Evolutionary conservation across 2,888 invertebrate species (phyloP), one percentile per base, ranked within the genome.

Genomic region (Drosophila kuntzei): DNA sequence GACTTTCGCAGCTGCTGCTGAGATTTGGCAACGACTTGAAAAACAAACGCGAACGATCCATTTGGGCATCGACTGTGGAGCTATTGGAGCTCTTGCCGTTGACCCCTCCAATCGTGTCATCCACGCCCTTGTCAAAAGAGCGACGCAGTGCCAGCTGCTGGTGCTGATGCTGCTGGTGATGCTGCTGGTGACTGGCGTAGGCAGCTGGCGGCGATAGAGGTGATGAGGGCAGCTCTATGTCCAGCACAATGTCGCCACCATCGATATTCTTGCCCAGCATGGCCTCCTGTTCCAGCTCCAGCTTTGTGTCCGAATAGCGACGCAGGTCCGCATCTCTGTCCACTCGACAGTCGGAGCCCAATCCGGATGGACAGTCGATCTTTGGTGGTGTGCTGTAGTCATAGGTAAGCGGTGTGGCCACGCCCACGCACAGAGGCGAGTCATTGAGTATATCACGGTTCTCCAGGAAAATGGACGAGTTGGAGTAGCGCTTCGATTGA

Each of bases 1-100:
- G 93, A 90, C 93, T 94, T 91, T 95, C 95, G 91, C 94, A 94
- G 91, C 94, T 94, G 87, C 95, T 94, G 92, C 94, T 95, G 93
- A 95, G 93, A 93, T 95, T 95, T 92, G 95, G 95, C 93, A 95
- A 94, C 85, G 94, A 94, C 90, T 94, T 94, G 86, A 94, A 94
- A 79, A 94, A 91, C 70, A 93, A 84, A 50, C 91, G 90, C 63
- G 90, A 76, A 2, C 85, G 79, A 72, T 85, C 89, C 22, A 85
- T 87, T 62, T 85, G 89, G 9, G 71, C 54, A 46, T 83, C 79
- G 18, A 60, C 37, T n/a, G 71, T 43, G 11, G 68, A 51, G 60
- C 59, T 57, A 16, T 65, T 51, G 34, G 54, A 43, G 44, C 46
- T 47, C 20, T 25, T 27, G 8, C 27, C 16, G 8, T 5, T 20